Evolutionary conservation across 2,797 vertebrate species (phyloP).

Genomic region (Spinibarbus caldwelli): DNA sequence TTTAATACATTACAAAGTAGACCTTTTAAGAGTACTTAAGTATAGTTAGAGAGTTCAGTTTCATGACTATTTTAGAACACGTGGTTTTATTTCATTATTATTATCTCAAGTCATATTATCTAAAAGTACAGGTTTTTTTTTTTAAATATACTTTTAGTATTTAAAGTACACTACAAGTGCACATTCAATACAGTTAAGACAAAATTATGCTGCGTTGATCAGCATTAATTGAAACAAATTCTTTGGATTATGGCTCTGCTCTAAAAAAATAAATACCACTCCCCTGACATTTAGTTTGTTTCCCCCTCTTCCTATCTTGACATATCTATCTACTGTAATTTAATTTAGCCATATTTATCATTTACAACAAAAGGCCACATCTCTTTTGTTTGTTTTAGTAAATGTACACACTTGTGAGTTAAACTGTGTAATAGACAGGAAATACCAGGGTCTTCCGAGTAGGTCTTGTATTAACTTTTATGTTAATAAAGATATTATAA

Average conservation of each 20-base stretch:
- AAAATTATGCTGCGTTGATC: background rate
- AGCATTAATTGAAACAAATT: background rate
- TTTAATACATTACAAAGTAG: background rate
- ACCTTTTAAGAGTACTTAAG: background rate
- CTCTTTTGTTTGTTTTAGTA: slow-evolving; percentile 7
- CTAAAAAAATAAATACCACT: background rate
- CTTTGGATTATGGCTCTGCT: background rate
- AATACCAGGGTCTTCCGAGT: background rate
- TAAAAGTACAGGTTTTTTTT: background rate
- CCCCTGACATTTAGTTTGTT: background rate
- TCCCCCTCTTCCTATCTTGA: background rate
- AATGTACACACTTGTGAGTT: background rate
- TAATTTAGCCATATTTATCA: background rate
- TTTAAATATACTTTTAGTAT: background rate
- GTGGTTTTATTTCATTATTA: background rate
- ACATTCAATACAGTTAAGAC: background rate
- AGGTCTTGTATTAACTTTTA: background rate
- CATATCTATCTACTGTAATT: background rate
- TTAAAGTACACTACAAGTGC: background rate
- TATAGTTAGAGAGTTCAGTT: background rate
- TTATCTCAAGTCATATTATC: background rate
- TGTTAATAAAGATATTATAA: background rate
- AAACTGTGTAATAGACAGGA: background rate
- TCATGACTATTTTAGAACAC: background rate
- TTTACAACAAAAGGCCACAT: slow-evolving; percentile 19